Base-by-base conservation (phyloP, 2,888 invertebrate genomes). In the Tillus elongatus region DNA sequence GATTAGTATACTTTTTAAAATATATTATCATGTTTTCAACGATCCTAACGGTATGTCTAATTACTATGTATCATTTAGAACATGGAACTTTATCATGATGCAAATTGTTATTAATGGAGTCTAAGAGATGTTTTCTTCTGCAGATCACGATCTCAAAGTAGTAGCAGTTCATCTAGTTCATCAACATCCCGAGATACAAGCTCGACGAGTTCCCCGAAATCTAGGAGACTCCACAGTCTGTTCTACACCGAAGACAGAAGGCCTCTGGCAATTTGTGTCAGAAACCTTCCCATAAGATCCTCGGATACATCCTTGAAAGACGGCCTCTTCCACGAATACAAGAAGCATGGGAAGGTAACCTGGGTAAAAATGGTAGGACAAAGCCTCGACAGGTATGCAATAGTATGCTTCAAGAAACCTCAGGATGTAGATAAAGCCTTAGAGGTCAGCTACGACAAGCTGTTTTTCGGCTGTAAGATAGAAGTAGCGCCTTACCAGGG, bases 311-410 rank as follows among this genome's bases (percentile, higher is more conserved):
- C 92, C 57, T 73, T 96, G 53, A 91, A 95, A 71, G 96, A 96
- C 71, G 96, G 95, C 50, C 79, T 96, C 52, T 96, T 91, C 71
- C 95, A 96, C 71, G 95, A 95, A 70, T 96, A 95, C 75, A 96
- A 96, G 73, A 96, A 95, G 64, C 91, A 93, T 69, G 96, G 95
- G 46, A 95, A 95, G 71, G 93, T 95, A 55, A 88, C 89, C 53
- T 89, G 90, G 78, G 92, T 95, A 41, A 59, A 59, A 40, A 87
- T 96, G 44, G 86, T 89, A 45, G 95, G 93, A 13, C 84, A 88
- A 56, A 90, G 85, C 50, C 81, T 84, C 35, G 91, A 91, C 57
- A 75, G 96, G 56, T 91, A 91, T 68, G 95, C 93, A 48, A 80
- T 96, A 55, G 88, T 91, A 42, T 90, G 91, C 62, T 96, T 96